Conservation (phyloP, 2,888 invertebrate species). For the Dolichomitus sp. region DNA sequence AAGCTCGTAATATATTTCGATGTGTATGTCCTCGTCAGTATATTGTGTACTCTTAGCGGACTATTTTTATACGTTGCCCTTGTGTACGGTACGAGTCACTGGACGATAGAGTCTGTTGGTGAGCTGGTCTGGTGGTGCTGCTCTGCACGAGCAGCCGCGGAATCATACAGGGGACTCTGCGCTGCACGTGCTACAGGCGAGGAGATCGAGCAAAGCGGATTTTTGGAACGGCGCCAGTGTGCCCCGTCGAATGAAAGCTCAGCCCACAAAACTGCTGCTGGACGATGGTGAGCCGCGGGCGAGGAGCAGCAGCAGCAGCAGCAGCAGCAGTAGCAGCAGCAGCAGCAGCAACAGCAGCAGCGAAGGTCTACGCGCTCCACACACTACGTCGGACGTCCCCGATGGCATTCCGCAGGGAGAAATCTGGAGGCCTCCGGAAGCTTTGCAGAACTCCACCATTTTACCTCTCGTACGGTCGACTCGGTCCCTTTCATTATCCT, state of each 20-base stretch:
- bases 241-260: conserved; percentile 63
- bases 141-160: conserved; percentile 30
- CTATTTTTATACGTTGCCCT: conserved; percentile 5
- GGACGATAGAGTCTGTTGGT: conserved; percentile 15
- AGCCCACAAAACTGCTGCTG: conserved; percentile 51
- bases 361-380: conserved; percentile 4
- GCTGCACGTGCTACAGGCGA: conserved; percentile 18
- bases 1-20: conserved; percentile 21
- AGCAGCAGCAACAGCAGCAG: conserved; percentile 1
- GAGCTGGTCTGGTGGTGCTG: conserved; percentile 5
- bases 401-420: conserved; percentile 11
- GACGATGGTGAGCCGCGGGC: conserved; percentile 45
- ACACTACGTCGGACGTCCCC: conserved; percentile 11
- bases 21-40: conserved; percentile 16
- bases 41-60: conserved; percentile 11
- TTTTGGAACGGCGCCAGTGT: conserved; percentile 64
- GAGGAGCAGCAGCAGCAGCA: too few species aligned
- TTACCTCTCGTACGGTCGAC: conserved; percentile 28
- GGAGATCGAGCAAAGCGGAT: conserved; percentile 57
- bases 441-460: conserved; percentile 19
- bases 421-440: conserved; percentile 14
- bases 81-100: conserved; percentile 7
- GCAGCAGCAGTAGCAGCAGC: too few species aligned
- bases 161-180: conserved; percentile 1
- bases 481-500: conserved; percentile 19